A percentile compares a stretch with the other conserved stretches of the same genome.
Evolutionary conservation across 2,113 vertebrate genomes (phyloP).

Genomic region (Oophaga pumilio): DNA sequence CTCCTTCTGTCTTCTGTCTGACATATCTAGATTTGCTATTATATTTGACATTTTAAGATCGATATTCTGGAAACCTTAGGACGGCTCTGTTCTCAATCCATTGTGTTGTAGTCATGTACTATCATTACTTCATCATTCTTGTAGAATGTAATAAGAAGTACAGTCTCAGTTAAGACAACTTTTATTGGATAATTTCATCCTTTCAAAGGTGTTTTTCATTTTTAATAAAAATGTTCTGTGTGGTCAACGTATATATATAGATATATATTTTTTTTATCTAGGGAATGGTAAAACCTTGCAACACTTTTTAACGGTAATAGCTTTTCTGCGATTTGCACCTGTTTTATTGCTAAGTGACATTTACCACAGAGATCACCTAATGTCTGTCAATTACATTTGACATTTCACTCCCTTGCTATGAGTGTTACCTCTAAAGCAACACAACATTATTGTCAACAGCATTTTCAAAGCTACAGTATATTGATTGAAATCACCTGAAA

Average conservation of each 20-base stretch:
- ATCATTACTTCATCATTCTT: conserved; percentile 36
- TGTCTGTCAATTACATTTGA: conserved; percentile 48
- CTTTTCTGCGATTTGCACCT: conserved; percentile 48
- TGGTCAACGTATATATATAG: not conserved
- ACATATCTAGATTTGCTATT: not conserved
- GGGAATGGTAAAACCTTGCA: conserved; percentile 8
- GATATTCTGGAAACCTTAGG: not conserved
- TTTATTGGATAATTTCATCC: conserved; percentile 50
- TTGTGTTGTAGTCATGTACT: conserved; percentile 10
- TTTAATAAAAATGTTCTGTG: conserved; percentile 17
- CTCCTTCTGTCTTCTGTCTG: not conserved
- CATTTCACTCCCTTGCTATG: conserved; percentile 47
- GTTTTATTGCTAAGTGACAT: conserved; percentile 58
- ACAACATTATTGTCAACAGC: conserved; percentile 32
- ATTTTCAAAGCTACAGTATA: conserved; percentile 49
- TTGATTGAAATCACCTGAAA: conserved; percentile 51
- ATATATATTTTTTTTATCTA: not conserved
- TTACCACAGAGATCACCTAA: conserved; percentile 53
- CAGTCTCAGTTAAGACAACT: conserved; percentile 2
- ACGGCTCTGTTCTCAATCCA: not conserved
- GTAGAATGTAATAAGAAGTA: conserved; percentile 14
- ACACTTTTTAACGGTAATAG: conserved; percentile 44
- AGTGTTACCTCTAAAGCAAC: conserved; percentile 45
- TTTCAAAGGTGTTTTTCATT: not conserved
- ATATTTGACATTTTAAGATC: not conserved